These are phyloP conservation scores for Acanthornis magna DNA, from an alignment of 2,797 vertebrate species.

Conservation along the genomic window DNA sequence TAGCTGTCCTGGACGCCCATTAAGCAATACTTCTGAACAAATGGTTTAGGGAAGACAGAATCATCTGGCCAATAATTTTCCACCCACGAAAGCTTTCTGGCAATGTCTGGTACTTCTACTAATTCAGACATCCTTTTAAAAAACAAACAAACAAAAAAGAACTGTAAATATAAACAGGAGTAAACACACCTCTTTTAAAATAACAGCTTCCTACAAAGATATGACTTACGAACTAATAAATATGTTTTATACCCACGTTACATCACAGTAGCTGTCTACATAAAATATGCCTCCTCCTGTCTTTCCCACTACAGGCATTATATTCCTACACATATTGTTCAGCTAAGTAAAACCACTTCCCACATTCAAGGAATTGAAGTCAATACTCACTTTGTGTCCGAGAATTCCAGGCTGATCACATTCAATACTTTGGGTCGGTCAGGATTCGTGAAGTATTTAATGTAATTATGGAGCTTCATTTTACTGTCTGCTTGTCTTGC, in stretches of 20 bases:
- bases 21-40: slow-evolving; percentile 98
- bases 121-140: slow-evolving; percentile 90
- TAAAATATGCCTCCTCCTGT: neutral
- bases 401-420: slow-evolving; percentile 99
- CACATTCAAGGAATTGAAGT: neutral
- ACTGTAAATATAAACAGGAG: slow-evolving; percentile 30
- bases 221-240: neutral
- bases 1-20: slow-evolving; percentile 99
- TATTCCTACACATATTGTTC: neutral
- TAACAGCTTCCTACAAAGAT: neutral
- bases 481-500: slow-evolving; percentile 98
- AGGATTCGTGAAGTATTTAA: slow-evolving; percentile 91
- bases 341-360: slow-evolving; percentile 40
- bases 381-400: slow-evolving; percentile 92
- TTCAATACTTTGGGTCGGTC: slow-evolving; percentile 96
- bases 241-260: neutral
- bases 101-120: slow-evolving; percentile 95
- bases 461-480: slow-evolving; percentile 95
- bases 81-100: slow-evolving; percentile 98
- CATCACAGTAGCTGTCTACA: neutral
- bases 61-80: slow-evolving; percentile 99
- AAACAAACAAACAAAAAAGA: slow-evolving; percentile 23
- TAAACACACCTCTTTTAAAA: neutral
- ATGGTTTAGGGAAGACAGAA: slow-evolving; percentile 97
- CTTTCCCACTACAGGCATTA: neutral